A percentile compares a stretch with the other conserved stretches of the same genome.
phyloP scores from a whole-genome alignment of 2,888 invertebrate species.

The Aspidiotus destructor region DNA sequence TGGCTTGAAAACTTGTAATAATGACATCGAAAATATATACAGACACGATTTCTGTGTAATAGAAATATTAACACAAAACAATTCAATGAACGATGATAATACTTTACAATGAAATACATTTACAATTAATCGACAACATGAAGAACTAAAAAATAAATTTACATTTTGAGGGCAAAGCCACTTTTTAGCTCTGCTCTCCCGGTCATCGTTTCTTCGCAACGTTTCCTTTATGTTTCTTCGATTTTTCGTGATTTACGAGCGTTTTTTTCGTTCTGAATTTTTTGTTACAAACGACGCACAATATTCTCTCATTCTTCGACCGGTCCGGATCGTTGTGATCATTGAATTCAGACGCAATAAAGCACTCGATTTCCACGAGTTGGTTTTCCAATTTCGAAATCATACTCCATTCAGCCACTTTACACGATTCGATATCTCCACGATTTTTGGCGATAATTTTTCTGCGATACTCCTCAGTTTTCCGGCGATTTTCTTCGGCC shows the following conservation, averaged over 20 bases:
- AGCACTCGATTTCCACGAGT: slow-evolving; percentile 64
- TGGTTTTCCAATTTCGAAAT: slow-evolving; percentile 54
- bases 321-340: slow-evolving; percentile 40
- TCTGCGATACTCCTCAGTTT: slow-evolving; percentile 53
- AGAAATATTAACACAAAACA: too few species aligned
- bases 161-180: too few species aligned
- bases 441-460: slow-evolving; percentile 64
- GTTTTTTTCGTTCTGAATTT: slow-evolving; percentile 83
- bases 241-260: slow-evolving; percentile 75
- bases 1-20: too few species aligned
- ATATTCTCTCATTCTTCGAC: slow-evolving; percentile 50
- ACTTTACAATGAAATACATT: too few species aligned
- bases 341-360: slow-evolving; percentile 57
- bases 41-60: too few species aligned
- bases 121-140: too few species aligned
- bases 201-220: too few species aligned
- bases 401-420: slow-evolving; percentile 50
- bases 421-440: slow-evolving; percentile 53
- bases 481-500: slow-evolving; percentile 62
- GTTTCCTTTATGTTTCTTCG: slow-evolving; percentile 88
- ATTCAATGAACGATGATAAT: too few species aligned
- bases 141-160: too few species aligned
- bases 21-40: too few species aligned
- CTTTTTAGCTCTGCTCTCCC: too few species aligned
- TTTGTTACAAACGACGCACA: slow-evolving; percentile 90